Evolutionary conservation across 2,888 invertebrate species (phyloP).

Genomic region (Aspidiotus rigidus): DNA sequence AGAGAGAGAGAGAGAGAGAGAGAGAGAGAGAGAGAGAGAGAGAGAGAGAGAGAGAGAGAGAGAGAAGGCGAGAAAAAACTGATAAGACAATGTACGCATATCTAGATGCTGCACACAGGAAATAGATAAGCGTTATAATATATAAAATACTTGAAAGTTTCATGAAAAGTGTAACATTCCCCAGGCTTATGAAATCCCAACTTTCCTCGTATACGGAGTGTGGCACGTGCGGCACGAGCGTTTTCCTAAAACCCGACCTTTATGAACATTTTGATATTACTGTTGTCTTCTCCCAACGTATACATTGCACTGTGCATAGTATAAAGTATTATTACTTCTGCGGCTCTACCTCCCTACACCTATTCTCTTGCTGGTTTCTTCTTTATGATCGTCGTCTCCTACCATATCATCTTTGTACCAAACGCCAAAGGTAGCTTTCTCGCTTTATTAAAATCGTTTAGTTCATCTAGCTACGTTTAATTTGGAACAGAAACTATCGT

Average conservation of each 20-base stretch:
- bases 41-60: too few relatives aligned
- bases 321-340: conserved; percentile 1
- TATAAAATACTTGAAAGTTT: too few relatives aligned
- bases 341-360: conserved; percentile 11
- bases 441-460: conserved; percentile 30
- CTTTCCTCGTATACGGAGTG: conserved; percentile 4
- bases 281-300: conserved; percentile 21
- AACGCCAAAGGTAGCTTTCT: conserved; percentile 4
- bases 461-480: conserved; percentile 21
- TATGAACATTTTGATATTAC: conserved; percentile 25
- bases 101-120: too few relatives aligned
- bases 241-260: not conserved
- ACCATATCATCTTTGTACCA: too few relatives aligned
- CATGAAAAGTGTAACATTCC: not conserved
- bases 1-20: too few relatives aligned
- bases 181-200: conserved; percentile 26
- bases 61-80: too few relatives aligned
- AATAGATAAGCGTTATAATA: too few relatives aligned
- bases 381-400: conserved; percentile 10
- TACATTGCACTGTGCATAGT: conserved; percentile 10
- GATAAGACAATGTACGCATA: too few relatives aligned
- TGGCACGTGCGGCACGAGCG: not conserved
- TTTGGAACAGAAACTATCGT: conserved; percentile 3
- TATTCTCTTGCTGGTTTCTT: not conserved
- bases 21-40: too few relatives aligned